Conservation (phyloP, 2,797 vertebrate species). For the Aselliscus stoliczkanus region DNA sequence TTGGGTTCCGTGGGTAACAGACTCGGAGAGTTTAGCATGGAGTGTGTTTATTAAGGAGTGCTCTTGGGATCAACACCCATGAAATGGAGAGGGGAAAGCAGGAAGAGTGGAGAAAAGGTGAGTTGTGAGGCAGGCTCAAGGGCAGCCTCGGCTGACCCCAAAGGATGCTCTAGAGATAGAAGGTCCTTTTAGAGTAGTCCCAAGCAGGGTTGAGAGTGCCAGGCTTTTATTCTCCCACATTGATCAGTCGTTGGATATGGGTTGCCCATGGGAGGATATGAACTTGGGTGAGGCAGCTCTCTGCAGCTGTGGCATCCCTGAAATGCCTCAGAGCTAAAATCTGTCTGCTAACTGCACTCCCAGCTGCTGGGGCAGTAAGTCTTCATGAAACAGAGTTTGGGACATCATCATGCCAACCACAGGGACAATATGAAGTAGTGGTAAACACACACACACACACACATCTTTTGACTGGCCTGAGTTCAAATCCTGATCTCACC, state of each 20-base stretch:
- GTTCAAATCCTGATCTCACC: background rate
- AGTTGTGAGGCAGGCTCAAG: background rate
- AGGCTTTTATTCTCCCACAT: background rate
- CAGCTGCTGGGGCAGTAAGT: background rate
- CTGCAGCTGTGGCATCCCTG: background rate
- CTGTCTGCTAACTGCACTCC: background rate
- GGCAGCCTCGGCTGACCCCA: background rate
- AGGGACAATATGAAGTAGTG: background rate
- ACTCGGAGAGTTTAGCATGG: background rate
- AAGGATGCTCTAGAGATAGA: background rate
- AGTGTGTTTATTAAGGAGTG: background rate
- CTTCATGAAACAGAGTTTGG: background rate
- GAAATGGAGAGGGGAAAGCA: background rate
- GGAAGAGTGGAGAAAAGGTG: background rate
- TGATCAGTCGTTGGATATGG: background rate
- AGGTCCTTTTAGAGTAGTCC: background rate
- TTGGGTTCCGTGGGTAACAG: background rate
- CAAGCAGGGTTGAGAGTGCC: background rate
- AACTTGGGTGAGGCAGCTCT: background rate
- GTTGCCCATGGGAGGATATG: background rate
- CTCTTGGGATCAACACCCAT: background rate
- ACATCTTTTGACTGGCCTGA: background rate
- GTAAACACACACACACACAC: background rate
- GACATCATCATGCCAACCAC: background rate
- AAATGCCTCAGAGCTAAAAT: background rate